These are phyloP conservation scores for Hyperopisus bebe DNA, from an alignment of 2,113 vertebrate species.

Conservation along the genomic window DNA sequence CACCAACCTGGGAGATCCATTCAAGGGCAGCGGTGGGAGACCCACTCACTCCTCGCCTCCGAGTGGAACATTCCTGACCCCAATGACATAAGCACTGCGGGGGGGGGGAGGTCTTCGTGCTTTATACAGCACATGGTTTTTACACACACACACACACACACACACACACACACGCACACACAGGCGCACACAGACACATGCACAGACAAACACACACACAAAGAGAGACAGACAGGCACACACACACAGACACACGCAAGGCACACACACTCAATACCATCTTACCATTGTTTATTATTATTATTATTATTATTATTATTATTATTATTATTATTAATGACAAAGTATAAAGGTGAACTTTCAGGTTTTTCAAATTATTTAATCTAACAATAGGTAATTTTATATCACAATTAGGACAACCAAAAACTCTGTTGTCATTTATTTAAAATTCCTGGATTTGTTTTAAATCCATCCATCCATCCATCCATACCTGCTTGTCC, in stretches of 20 bases:
- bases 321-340: background rate
- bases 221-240: background rate
- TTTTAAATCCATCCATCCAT: background rate
- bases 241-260: background rate
- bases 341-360: background rate
- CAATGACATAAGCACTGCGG: background rate
- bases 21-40: slow-evolving; percentile 69
- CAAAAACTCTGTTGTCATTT: background rate
- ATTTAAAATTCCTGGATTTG: background rate
- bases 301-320: too few relatives aligned
- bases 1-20: slow-evolving; percentile 92
- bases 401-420: background rate
- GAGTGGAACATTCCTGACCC: slow-evolving; percentile 34
- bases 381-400: background rate
- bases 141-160: background rate
- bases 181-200: background rate
- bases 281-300: background rate
- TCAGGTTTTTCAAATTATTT: background rate
- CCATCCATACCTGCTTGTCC: background rate
- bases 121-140: background rate
- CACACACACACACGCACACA: background rate
- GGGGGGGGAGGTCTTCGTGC: background rate
- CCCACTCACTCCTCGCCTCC: slow-evolving; percentile 65
- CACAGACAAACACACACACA: background rate
- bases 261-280: background rate